A percentile compares a stretch with the other conserved stretches of the same genome.
Evolutionary conservation across 2,797 vertebrate species (phyloP).

Genomic region (Pseudomugil tenellus): DNA sequence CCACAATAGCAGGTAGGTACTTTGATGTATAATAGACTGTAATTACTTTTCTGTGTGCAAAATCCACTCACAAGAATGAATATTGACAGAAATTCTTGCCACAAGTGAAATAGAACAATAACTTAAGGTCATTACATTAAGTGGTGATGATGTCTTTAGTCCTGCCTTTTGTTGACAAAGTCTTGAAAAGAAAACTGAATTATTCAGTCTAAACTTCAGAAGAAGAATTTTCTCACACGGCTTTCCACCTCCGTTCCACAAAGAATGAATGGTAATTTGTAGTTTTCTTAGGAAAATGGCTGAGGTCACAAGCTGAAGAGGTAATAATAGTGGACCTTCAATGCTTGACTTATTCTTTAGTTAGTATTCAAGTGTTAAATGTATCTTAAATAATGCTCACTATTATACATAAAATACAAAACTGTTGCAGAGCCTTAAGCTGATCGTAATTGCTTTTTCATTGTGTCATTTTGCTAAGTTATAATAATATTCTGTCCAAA

Average conservation of each 20-base stretch:
- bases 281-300: constrained; percentile 34
- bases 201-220: constrained; percentile 1
- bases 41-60: constrained; percentile 72
- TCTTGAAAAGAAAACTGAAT: constrained; percentile 20
- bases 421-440: constrained; percentile 9
- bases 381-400: constrained; percentile 19
- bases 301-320: constrained; percentile 27
- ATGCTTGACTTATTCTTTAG: constrained; percentile 23
- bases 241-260: constrained; percentile 20
- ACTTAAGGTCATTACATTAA: constrained; percentile 68
- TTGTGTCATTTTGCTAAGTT: constrained; percentile 18
- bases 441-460: constrained; percentile 37
- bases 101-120: constrained; percentile 64
- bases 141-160: constrained; percentile 52
- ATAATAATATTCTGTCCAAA: constrained; percentile 35
- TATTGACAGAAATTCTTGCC: constrained; percentile 49
- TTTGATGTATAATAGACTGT: constrained; percentile 66
- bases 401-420: constrained; percentile 23
- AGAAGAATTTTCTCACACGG: constrained; percentile 13
- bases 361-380: constrained; percentile 25
- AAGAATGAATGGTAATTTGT: constrained; percentile 41
- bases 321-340: constrained; percentile 31
- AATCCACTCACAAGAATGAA: constrained; percentile 59
- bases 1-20: constrained; percentile 67
- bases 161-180: constrained; percentile 28